Evolutionary conservation across 2,797 vertebrate genomes (phyloP), one percentile per base, ranked within the genome.

Genomic region (Florisuga fusca): DNA sequence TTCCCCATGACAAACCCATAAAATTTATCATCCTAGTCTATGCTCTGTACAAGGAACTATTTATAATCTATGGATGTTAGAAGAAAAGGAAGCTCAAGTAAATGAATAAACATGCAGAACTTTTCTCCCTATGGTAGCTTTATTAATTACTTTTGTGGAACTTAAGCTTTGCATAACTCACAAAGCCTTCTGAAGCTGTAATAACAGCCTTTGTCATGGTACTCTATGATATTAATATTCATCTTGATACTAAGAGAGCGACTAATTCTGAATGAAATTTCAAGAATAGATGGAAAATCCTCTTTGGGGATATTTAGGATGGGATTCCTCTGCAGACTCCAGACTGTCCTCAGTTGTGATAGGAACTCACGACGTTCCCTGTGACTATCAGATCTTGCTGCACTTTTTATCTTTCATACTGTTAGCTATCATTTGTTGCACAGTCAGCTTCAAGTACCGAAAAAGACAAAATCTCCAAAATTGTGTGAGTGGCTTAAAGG

Each of bases 71-170:
- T 61, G 68, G 23, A 36, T 93, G 74, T 90, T 95, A 72, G 95
- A 84, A 91, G 38, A 20, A 92, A 94, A 92, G 16, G 29, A 93
- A 94, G 50, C 10, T 91, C 79, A 96, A 97, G 84, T 77, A 93
- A 95, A 95, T 87, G 23, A 94, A 93, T 85, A 95, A 95, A 90
- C 67, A 93, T 93, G 69, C 27, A 85, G 66, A 94, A 79, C 21
- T 79, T 91, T 95, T 83, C 51, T 95, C 84, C 66, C 79, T 51
- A 12, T 93, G 59, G 59, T 94, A 91, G 57, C 83, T 89, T 89
- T 66, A 85, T 95, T 94, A 94, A 97, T 93, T 34, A 84, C 26
- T 96, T 96, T 85, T 94, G 31, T 75, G 59, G 57, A 91, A 79
- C 68, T 11, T 66, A 84, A 84, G 10, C 87, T 94, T 91, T 89